A percentile compares a stretch with the other conserved stretches of the same genome.
Evolutionary conservation across 2,888 invertebrate genomes (phyloP).

Genomic region (Cantharis flavilabris): DNA sequence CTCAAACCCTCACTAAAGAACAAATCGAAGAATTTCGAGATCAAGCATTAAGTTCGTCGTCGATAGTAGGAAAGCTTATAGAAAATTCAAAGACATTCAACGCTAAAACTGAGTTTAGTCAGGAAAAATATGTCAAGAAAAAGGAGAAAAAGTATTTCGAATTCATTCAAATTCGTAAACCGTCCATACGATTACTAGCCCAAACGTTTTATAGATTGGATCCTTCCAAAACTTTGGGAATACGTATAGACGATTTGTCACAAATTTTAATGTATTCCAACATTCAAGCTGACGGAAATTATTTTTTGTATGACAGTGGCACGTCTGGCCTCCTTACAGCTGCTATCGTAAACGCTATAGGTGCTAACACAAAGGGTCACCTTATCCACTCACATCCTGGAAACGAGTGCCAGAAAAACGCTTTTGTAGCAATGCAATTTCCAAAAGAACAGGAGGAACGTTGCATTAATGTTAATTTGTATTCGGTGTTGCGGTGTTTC

Average conservation of each 20-base stretch:
- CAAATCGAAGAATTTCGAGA: constrained; percentile 82
- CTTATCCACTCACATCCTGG: constrained; percentile 81
- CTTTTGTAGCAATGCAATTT: constrained; percentile 81
- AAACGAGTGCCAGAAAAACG: constrained; percentile 78
- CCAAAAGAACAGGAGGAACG: constrained; percentile 69
- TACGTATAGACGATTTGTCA: constrained; percentile 86
- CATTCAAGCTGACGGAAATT: constrained; percentile 75
- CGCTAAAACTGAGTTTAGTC: constrained; percentile 88
- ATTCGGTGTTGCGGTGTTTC: constrained; percentile 71
- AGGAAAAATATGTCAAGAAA: constrained; percentile 93
- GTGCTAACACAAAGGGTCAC: constrained; percentile 65
- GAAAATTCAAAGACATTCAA: constrained; percentile 90
- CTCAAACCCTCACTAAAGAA: constrained; percentile 81
- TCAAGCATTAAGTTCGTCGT: constrained; percentile 75
- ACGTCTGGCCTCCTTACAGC: constrained; percentile 85
- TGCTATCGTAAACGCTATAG: constrained; percentile 78
- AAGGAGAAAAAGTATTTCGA: constrained; percentile 94
- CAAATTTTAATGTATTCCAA: constrained; percentile 85
- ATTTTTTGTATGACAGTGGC: constrained; percentile 86
- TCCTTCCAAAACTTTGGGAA: constrained; percentile 72
- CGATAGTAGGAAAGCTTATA: constrained; percentile 85
- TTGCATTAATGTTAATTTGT: constrained; percentile 76
- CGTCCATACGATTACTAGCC: constrained; percentile 79
- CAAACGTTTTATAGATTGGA: constrained; percentile 85
- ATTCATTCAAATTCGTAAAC: constrained; percentile 77